Conservation (phyloP, 35 echinoderm and acorn worm genomes). For the Holothuria glaberrima region DNA sequence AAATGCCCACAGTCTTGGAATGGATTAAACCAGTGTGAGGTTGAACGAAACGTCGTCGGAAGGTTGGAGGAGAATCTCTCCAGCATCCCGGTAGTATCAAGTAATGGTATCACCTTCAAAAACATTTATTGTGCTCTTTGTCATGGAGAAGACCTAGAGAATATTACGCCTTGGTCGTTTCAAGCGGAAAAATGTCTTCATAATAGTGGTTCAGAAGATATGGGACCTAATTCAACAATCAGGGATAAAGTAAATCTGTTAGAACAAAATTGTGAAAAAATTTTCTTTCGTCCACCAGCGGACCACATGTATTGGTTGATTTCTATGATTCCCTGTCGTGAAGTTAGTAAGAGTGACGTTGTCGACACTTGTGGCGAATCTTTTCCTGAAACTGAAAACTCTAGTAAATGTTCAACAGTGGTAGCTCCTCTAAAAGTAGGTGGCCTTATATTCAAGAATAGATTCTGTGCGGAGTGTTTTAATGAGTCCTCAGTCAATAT, state of each 20-base stretch:
- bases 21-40: constrained; percentile 23
- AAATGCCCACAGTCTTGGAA: constrained; percentile 16
- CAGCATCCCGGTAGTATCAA: constrained; percentile 30
- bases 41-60: constrained; percentile 9
- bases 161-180: constrained; percentile 36
- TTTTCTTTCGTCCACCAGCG: neutral
- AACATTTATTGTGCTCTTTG: constrained; percentile 45
- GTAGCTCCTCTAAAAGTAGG: neutral
- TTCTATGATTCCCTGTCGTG: neutral
- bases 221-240: neutral
- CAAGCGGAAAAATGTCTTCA: neutral
- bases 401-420: neutral
- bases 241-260: neutral
- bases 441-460: neutral
- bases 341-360: neutral
- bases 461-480: neutral
- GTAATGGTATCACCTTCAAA: constrained; percentile 24
- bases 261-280: neutral
- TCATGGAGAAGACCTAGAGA: constrained; percentile 7
- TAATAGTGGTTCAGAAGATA: neutral
- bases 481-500: neutral
- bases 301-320: neutral
- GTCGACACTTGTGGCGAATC: neutral
- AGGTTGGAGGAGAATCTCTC: constrained; percentile 23
- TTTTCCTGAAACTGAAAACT: neutral